Evolutionary conservation across 1,140 invertebrate species (phyloP), one percentile per base, ranked within the genome.

Genomic region (Sarcophaga peregrina): DNA sequence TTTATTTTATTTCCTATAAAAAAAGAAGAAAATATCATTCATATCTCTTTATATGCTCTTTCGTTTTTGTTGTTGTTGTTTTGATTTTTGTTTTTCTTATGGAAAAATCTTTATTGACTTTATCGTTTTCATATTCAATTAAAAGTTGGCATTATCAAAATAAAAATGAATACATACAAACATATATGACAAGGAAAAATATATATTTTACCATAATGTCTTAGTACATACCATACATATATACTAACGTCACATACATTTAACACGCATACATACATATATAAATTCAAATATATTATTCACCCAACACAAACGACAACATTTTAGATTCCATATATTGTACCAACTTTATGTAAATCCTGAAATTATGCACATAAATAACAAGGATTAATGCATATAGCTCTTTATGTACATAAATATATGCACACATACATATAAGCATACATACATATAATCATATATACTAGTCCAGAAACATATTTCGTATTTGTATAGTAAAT

Each of bases 91-190:
- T 37, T 37, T 37, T 37, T 37, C 25, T 37, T 37, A 37, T 37
- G 25, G 25, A 37, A 37, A 68, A 8, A 20, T 20, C 17, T 68
- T 68, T 68, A 68, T 68, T 68, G 62, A 68, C 62, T 68, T n/a
- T 68, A 68, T 68, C n/a, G 17, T 68, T 68, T 68, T 68, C n/a
- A 68, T 68, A 68, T 68, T 68, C 62, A 68, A 68, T 68, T 68
- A 68, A 68, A 68, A 58, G 25, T n/a, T 68, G 62, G 4, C 62
- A 68, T 20, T 68, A 68, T 68, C 62, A 68, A 68, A 68, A 37
- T 37, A 37, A 37, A 37, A 37, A 37, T n/a, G n/a, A 37, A 37
- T 37, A 37, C 25, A 37, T 37, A 37, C 25, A 37, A 2, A 37
- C 25, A 37, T 37, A 37, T 4, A 37, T 37, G 4, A 4, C 50